These are phyloP conservation scores for Reticulitermes speratus DNA, from an alignment of 1,140 invertebrate species.

Conservation along the genomic window DNA sequence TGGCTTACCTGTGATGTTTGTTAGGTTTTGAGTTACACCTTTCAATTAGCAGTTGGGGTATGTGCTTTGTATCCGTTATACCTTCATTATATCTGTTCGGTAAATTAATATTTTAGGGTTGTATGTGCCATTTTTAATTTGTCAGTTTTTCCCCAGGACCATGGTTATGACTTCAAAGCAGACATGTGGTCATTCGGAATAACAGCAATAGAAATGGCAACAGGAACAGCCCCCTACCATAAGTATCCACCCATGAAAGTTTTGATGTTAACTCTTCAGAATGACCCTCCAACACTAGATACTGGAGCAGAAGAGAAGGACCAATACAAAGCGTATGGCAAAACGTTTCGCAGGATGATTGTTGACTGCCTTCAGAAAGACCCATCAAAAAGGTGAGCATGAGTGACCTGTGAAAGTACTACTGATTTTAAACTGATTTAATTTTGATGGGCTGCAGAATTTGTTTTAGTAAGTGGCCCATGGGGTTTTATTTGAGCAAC, in stretches of 20 bases:
- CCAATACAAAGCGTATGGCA: slow-evolving; percentile 97
- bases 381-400: slow-evolving; percentile 74
- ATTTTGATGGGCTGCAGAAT: too few relatives aligned
- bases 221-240: slow-evolving; percentile 97
- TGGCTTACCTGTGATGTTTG: too few relatives aligned
- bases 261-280: slow-evolving; percentile 95
- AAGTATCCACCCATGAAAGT: slow-evolving; percentile 99
- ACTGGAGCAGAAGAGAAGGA: slow-evolving; percentile 95
- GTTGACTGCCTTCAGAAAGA: slow-evolving; percentile 94
- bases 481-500: too few relatives aligned
- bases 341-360: slow-evolving; percentile 95
- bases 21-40: too few relatives aligned
- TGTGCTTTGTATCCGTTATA: too few relatives aligned
- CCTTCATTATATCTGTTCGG: too few relatives aligned
- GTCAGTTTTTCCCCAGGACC: slow-evolving; percentile 62
- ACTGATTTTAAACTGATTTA: not conserved
- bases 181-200: slow-evolving; percentile 99
- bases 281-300: slow-evolving; percentile 96
- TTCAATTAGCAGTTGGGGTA: too few relatives aligned
- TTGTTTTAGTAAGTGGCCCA: too few relatives aligned
- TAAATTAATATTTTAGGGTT: too few relatives aligned
- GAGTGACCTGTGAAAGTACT: not conserved
- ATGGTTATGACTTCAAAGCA: slow-evolving; percentile 99
- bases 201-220: slow-evolving; percentile 98
- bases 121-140: too few relatives aligned